These are phyloP conservation scores for Cyprinodon brontotheroides DNA, from an alignment of 2,113 vertebrate species.

Conservation along the genomic window DNA sequence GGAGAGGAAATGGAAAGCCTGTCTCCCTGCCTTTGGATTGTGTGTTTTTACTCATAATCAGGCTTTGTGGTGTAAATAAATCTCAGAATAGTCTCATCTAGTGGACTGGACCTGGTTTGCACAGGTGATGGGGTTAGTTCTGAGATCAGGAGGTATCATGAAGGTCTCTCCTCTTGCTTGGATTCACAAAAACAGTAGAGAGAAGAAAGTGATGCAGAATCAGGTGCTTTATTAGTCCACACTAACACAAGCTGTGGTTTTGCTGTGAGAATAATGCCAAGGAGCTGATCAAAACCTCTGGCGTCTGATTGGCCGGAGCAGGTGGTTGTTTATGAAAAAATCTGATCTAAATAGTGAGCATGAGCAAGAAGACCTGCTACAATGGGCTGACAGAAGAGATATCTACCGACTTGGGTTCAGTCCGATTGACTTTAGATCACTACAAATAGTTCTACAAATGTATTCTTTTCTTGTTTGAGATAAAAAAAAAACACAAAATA, in stretches of 20 bases:
- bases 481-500: no score
- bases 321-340: slow-evolving; percentile 19
- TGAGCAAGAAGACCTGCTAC: not conserved
- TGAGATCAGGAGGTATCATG: not conserved
- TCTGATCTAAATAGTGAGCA: not conserved
- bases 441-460: not conserved
- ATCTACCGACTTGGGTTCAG: not conserved
- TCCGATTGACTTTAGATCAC: not conserved
- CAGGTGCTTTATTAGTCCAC: slow-evolving; percentile 24
- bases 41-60: slow-evolving; percentile 19
- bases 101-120: slow-evolving; percentile 14
- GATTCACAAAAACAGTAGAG: slow-evolving; percentile 10
- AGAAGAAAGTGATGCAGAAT: slow-evolving; percentile 15
- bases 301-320: not conserved
- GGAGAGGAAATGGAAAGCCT: slow-evolving; percentile 48
- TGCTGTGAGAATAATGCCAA: slow-evolving; percentile 19
- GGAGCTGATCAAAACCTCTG: slow-evolving; percentile 34
- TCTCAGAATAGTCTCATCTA: slow-evolving; percentile 9
- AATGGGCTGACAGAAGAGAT: not conserved
- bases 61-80: slow-evolving; percentile 20
- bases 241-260: slow-evolving; percentile 6
- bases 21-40: slow-evolving; percentile 1
- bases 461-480: not conserved
- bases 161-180: slow-evolving; percentile 3
- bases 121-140: slow-evolving; percentile 5